Base-by-base conservation (phyloP, 1,140 invertebrate genomes). In the Anastatus disparis region DNA sequence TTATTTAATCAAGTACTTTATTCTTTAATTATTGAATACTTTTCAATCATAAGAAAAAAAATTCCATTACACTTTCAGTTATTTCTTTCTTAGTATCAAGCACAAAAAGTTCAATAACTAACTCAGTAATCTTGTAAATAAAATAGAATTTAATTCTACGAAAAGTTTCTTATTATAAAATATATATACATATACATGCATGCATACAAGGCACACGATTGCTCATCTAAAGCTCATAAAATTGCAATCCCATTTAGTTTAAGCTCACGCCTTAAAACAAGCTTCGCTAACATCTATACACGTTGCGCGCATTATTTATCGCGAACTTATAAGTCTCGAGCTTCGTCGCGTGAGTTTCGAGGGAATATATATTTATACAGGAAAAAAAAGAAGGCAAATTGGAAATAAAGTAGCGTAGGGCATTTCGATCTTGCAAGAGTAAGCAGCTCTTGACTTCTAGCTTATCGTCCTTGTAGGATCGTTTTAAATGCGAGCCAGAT, bases 231-330 rank as follows among this genome's bases (percentile, higher is more conserved):
- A 50, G 29, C 61, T 63, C 61, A 46, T 63, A 63, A 63, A 63
- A 63, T 63, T n/a, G 44, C 61, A 63, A 62, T 62, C 59, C 59
- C 59, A 62, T 62, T 62, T 52, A n/a, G n/a, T n/a, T n/a, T n/a
- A n/a, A n/a, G n/a, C n/a, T n/a, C 44, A 29, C 46, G 20, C 52
- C 13, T 55, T 27, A 4, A 27, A 4, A 0, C 52, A 35, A 55
- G 52, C 3, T 27, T 15, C 52, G n/a, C 31, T 8, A 31, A 17
- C 10, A 35, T 35, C 4, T 10, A 35, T 35, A 52, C 17, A 7
- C n/a, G 29, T 8, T 17, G 7, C 42, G 15, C 9, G 17, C 46
- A 50, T 63, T 50, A 63, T 63, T 63, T 63, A 63, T 63, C 4
- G 4, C 61, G 38, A 46, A 35, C 29, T 50, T 48, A 62, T 62